Base-by-base conservation (phyloP, 2,113 vertebrate genomes). In the Platichthys flesus region DNA sequence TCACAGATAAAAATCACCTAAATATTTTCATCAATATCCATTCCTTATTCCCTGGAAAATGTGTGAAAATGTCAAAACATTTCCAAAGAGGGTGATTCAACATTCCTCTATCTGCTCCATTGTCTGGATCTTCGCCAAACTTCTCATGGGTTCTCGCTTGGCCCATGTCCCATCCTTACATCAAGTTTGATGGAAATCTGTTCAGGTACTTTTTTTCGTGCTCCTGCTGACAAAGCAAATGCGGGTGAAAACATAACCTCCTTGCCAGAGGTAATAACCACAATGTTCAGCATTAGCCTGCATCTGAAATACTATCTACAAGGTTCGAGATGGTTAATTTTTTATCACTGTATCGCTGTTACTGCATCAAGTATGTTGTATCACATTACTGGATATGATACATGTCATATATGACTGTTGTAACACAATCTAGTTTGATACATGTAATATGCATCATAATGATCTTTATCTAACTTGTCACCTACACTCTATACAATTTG, bases 311-410 rank as follows among this genome's bases (percentile, higher is more conserved):
- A 24, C 59, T 31, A 83, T 49, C 51, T 59, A 45, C 57, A 59
- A 67, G 59, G 37, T 49, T 76, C 14, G 45, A 51, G 67, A 57
- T 57, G 31, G 71, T 78, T n/a, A 51, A 79, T 76, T 83, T 86
- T 85, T 82, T 62, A 83, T 83, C 45, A 78, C 51, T 72, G 64
- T 52, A 35, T 79, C 74, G 67, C 64, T 51, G 57, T 78, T 78
- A 69, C 73, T 65, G 35, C n/a, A 71, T 54, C 59, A 67, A 71
- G 42, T 21, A 49, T 16, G 59, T 66, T 54, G 45, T 73, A 55
- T 85, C 71, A 60, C 37, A 72, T 82, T 63, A 75, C 65, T 51
- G 18, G 45, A 78, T 69, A 40, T 61, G 52, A 69, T 71, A 78
- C 26, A 28, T 54, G 14, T 40, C 7, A 23, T 52, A 51, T 73